Base-by-base conservation (phyloP, 2,888 invertebrate genomes). In the Pristionchus maxplancki region DNA sequence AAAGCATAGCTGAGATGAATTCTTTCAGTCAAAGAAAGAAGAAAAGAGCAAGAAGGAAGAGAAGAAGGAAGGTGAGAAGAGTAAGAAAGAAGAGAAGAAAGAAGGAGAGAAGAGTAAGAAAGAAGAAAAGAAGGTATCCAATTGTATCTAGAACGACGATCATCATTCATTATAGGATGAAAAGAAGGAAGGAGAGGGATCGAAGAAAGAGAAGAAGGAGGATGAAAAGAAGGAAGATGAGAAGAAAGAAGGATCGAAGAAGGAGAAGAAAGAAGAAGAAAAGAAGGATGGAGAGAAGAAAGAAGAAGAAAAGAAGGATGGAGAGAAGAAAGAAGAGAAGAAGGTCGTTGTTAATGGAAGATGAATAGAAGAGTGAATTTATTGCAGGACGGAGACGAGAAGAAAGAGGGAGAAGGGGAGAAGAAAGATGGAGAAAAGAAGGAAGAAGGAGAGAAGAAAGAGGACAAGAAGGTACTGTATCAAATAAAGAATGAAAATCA, bases 231-330 rank as follows among this genome's bases (percentile, higher is more conserved):
- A 53, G 53, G 53, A 34, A 50, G 31, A 44, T 67, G 24, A 31
- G n/a, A 31, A 53, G 28, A 31, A 50, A 53, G 82, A 83, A 31
- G 48, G 34, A 58, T 83, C 37, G 0, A 53, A 71, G 37, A 37
- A 71, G 37, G 64, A 85, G 6, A 85, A 85, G 71, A 71, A 71
- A 24, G 58, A 58, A 58, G 83, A 58, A 37, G 82, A 85, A 37
- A 71, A 71, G 37, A n/a, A 58, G n/a, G 83, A 58, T 37, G 82
- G 82, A n/a, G 81, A 82, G 48, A 50, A 58, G 50, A 58, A 71
- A 9, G 37, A 37, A 20, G 71, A 71, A 28, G 4, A 20, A 4
- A 20, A 34, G 31, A 67, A 71, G 9, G 37, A 37, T 20, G 71
- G 37, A 28, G 78, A 78, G 28, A 78, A 67, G 31, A 67, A 67